phyloP scores from a whole-genome alignment of 1,140 invertebrate species.

The Mizuhopecten yessoensis region DNA sequence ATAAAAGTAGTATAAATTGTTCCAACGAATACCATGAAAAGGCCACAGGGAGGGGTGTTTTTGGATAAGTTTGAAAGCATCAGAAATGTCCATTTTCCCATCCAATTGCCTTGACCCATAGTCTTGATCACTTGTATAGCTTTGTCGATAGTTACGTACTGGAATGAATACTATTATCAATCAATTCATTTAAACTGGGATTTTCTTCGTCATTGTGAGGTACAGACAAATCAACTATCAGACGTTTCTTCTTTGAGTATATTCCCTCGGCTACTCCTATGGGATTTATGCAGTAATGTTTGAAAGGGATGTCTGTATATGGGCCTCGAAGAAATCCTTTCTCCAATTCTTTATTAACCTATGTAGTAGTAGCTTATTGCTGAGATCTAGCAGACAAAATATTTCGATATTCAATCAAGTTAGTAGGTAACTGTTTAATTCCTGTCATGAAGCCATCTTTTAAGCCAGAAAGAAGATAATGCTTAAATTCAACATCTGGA shows the following conservation, averaged over 20 bases:
- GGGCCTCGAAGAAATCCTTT: slow-evolving; percentile 58
- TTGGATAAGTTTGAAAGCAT: slow-evolving; percentile 52
- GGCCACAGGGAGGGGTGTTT: slow-evolving; percentile 45
- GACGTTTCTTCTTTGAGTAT: slow-evolving; percentile 55
- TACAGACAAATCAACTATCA: slow-evolving; percentile 59
- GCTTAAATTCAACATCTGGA: slow-evolving; percentile 41
- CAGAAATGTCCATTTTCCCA: slow-evolving; percentile 45
- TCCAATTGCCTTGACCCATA: not conserved
- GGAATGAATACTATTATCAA: slow-evolving; percentile 56
- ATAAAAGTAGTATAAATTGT: slow-evolving; percentile 47
- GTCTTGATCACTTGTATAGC: slow-evolving; percentile 44
- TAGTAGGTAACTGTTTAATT: not conserved
- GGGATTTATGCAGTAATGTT: slow-evolving; percentile 46
- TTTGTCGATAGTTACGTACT: slow-evolving; percentile 60
- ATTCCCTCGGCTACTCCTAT: slow-evolving; percentile 55
- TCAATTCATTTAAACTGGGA: slow-evolving; percentile 59
- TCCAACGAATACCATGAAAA: slow-evolving; percentile 44
- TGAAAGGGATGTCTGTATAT: slow-evolving; percentile 43
- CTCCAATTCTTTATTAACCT: slow-evolving; percentile 43
- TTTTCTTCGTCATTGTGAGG: slow-evolving; percentile 54
- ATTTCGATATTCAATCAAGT: slow-evolving; percentile 51
- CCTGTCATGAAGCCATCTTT: slow-evolving; percentile 53
- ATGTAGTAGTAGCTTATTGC: not conserved
- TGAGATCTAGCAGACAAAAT: slow-evolving; percentile 39
- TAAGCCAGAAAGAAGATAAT: slow-evolving; percentile 45